phyloP scores from a whole-genome alignment of 2,888 invertebrate species.

The Atherix ibis region DNA sequence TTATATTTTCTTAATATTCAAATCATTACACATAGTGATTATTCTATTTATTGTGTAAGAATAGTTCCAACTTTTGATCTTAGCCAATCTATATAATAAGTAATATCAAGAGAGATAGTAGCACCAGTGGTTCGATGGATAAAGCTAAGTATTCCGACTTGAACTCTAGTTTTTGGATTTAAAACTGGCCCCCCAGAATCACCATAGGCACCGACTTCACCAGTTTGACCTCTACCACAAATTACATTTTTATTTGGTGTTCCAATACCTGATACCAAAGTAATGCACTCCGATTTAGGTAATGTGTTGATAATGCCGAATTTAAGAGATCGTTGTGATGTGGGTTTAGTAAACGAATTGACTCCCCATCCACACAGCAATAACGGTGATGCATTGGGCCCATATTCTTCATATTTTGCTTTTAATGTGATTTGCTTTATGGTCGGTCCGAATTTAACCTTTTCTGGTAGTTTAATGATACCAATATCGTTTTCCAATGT shows the following conservation, averaged over 20 bases:
- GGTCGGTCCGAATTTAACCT: slow-evolving; percentile 19
- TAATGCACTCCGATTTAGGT: slow-evolving; percentile 27
- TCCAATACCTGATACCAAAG: slow-evolving; percentile 26
- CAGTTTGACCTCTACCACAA: slow-evolving; percentile 26
- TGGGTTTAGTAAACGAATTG: slow-evolving; percentile 13
- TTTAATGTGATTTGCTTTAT: slow-evolving; percentile 24
- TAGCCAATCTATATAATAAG: no score
- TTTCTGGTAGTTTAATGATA: slow-evolving; percentile 23
- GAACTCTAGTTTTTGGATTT: slow-evolving; percentile 19
- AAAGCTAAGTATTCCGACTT: slow-evolving; percentile 31
- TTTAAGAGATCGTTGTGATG: no score
- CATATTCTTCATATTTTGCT: no score
- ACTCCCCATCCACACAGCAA: slow-evolving; percentile 30
- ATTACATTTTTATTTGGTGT: slow-evolving; percentile 23
- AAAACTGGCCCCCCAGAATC: slow-evolving; percentile 31
- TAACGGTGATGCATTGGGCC: no score
- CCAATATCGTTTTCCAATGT: slow-evolving; percentile 29
- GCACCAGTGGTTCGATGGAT: slow-evolving; percentile 25
- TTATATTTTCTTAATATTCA: no score
- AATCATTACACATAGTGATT: no score
- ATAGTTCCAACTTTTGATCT: no score
- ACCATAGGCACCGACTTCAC: slow-evolving; percentile 28
- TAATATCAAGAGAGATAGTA: no score
- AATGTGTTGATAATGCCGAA: no score
- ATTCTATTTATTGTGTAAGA: no score